Evolutionary conservation across 2,888 invertebrate species (phyloP), one percentile per base, ranked within the genome.

Genomic region (Pyrrhosoma nymphula): DNA sequence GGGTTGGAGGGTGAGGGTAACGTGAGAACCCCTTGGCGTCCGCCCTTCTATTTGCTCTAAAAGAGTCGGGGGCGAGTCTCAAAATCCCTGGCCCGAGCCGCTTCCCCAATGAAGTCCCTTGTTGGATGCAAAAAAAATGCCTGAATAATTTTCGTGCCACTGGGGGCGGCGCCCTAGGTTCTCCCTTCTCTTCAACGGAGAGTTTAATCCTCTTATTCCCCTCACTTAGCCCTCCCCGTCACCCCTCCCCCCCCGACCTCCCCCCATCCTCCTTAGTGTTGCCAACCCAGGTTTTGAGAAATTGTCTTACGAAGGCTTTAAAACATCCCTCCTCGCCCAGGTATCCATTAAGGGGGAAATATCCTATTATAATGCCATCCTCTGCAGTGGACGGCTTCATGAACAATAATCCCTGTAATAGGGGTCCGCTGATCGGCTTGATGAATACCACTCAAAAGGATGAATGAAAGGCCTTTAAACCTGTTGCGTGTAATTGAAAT

Each of bases 181-280:
- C 35, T 75, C n/a, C n/a, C n/a, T n/a, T n/a, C 30, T 26, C 35
- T 82, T 35, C 69, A 26, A 82, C 82, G 82, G 35, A 35, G 82
- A 82, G 82, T 82, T 30, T 82, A 82, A 82, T 82, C 82, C 82
- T 82, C 82, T 82, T 82, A 30, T 82, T 82, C 82, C 35, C 82
- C 82, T 82, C 82, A 16, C 82, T 82, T 82, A 35, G 82, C 30
- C 30, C 26, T 69, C 26, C 3, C 60, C 20, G 16, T 60, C 60
- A 18, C 1, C 10, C 2, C 47, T 8, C 47, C 8, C 47, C 47
- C 47, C 2, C 47, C 47, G n/a, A n/a, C n/a, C n/a, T n/a, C 26
- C 69, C 12, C 69, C 18, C 30, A 1, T 30, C n/a, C n/a, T n/a
- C 69, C 8, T n/a, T n/a, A 69, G 35, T 6, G 30, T 35, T 35